phyloP scores from a whole-genome alignment of 2,888 invertebrate species.

The Drosophila rellima region DNA sequence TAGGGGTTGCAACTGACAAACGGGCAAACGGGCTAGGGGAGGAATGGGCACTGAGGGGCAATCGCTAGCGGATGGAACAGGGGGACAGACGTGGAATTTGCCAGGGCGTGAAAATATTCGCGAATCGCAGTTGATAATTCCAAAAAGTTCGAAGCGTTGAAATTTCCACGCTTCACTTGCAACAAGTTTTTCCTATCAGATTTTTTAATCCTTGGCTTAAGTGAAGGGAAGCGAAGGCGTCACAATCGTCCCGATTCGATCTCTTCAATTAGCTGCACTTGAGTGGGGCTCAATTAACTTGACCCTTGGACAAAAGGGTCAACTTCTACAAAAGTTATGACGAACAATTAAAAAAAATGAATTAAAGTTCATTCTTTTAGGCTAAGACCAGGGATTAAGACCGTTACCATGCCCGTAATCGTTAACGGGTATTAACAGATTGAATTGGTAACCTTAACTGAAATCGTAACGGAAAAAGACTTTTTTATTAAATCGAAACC shows the following conservation, averaged over 20 bases:
- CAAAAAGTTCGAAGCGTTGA: conserved; percentile 49
- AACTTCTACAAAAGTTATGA: too few relatives aligned
- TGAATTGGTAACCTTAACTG: too few relatives aligned
- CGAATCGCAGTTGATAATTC: conserved; percentile 18
- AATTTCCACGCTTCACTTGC: conserved; percentile 47
- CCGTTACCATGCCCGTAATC: too few relatives aligned
- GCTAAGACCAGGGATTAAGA: too few relatives aligned
- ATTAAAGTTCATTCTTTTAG: too few relatives aligned
- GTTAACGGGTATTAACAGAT: too few relatives aligned
- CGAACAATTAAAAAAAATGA: too few relatives aligned
- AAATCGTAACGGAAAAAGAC: too few relatives aligned
- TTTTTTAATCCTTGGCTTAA: conserved; percentile 28
- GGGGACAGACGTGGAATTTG: background rate
- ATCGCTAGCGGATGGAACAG: background rate
- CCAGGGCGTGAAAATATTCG: conserved; percentile 41
- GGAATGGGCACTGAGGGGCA: too few relatives aligned
- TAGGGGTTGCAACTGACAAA: conserved; percentile 3
- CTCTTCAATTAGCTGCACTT: conserved; percentile 27
- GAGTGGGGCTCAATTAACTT: conserved; percentile 5
- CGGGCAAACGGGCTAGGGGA: background rate
- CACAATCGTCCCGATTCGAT: conserved; percentile 17
- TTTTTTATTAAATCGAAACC: too few relatives aligned
- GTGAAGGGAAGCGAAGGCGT: conserved; percentile 13
- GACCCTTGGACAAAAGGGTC: background rate
- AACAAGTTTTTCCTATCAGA: conserved; percentile 24